Conservation (phyloP, 2,888 invertebrate genomes). For the Proisotoma minuta region DNA sequence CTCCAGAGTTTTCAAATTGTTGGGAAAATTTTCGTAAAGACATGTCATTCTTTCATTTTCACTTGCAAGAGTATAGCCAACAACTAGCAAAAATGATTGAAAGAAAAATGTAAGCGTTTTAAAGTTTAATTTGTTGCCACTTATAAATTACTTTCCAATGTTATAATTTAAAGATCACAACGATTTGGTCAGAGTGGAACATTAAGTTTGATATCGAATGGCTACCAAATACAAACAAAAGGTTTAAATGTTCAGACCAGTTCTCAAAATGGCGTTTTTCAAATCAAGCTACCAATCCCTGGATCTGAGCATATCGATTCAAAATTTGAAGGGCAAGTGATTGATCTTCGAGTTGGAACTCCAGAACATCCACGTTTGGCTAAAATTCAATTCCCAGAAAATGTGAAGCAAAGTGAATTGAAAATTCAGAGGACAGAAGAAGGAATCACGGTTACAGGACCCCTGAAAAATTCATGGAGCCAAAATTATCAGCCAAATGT, state of each 20-base stretch:
- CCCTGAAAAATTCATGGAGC: background rate
- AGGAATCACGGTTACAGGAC: conserved; percentile 19
- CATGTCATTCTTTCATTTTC: conserved; percentile 21
- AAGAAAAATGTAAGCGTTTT: background rate
- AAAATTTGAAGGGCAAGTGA: conserved; percentile 11
- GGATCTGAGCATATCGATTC: conserved; percentile 13
- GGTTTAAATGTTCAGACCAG: conserved; percentile 16
- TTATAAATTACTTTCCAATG: too few relatives aligned
- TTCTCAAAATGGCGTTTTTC: conserved; percentile 7
- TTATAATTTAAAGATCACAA: too few relatives aligned
- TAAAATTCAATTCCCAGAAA: conserved; percentile 18
- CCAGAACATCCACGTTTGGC: conserved; percentile 3
- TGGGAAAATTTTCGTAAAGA: conserved; percentile 25
- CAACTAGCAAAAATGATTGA: conserved; percentile 8
- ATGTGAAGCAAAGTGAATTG: conserved; percentile 15
- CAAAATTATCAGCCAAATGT: background rate
- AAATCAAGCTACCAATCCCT: conserved; percentile 8
- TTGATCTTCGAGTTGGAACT: conserved; percentile 4
- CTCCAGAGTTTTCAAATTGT: conserved; percentile 28
- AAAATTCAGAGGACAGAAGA: conserved; percentile 21
- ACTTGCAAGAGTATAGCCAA: conserved; percentile 17
- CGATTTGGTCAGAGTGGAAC: background rate
- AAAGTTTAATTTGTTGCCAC: too few relatives aligned
- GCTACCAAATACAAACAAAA: conserved; percentile 21
- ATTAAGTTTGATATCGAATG: conserved; percentile 15